These are phyloP conservation scores for Pterocles gutturalis DNA, from an alignment of 2,113 vertebrate genomes.

Conservation along the genomic window DNA sequence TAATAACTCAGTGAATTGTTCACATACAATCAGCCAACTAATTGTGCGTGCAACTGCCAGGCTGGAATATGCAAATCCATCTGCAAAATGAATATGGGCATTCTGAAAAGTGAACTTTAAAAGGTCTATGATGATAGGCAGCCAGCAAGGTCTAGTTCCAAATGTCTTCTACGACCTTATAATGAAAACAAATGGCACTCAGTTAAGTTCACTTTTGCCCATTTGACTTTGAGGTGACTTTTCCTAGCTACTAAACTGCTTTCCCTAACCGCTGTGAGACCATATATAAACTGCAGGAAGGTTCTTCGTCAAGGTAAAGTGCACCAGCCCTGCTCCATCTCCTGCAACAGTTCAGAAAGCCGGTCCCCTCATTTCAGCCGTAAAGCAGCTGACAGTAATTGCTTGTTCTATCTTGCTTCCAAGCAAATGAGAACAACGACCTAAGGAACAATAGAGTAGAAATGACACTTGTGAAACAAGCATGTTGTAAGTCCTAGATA, in stretches of 20 bases:
- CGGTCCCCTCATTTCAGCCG: rapidly evolving
- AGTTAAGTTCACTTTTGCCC: not conserved
- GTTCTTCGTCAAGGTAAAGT: not conserved
- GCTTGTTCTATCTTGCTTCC: constrained; percentile 3
- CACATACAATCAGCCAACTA: not conserved
- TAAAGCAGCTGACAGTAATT: constrained; percentile 27
- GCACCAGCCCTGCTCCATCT: not conserved
- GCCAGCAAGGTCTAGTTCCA: not conserved
- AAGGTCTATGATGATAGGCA: not conserved
- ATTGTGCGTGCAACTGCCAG: not conserved
- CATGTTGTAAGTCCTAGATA: not conserved
- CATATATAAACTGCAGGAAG: not conserved
- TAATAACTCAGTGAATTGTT: not conserved
- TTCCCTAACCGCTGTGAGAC: not conserved
- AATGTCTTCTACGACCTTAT: not conserved
- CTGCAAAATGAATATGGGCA: not conserved
- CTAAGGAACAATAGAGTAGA: constrained; percentile 35
- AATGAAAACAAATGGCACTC: not conserved
- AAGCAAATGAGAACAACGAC: not conserved
- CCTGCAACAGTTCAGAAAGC: not conserved
- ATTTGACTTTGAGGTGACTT: not conserved
- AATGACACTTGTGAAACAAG: constrained; percentile 26
- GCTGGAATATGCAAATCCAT: not conserved
- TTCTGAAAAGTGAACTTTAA: not conserved
- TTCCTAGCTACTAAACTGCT: not conserved